Conservation (phyloP, 2,888 invertebrate genomes). For the Perizoma flavofasciatum region DNA sequence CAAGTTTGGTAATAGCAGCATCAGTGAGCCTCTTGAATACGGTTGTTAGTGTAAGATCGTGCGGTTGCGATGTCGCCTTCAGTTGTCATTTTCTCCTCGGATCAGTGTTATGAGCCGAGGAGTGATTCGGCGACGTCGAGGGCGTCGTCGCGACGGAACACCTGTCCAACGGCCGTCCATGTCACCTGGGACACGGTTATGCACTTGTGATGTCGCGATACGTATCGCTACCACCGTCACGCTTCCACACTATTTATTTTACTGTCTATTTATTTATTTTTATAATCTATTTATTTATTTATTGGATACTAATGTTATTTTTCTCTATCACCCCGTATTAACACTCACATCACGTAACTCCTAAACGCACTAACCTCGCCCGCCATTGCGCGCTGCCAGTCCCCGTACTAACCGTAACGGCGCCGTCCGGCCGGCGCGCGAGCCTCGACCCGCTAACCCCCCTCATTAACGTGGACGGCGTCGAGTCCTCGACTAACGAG, state of each 20-base stretch:
- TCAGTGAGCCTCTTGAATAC: not conserved
- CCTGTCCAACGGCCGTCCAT: slow-evolving; percentile 58
- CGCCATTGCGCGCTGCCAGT: slow-evolving; percentile 31
- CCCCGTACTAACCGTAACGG: slow-evolving; percentile 49
- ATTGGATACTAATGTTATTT: slow-evolving; percentile 60
- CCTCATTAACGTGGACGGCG: slow-evolving; percentile 68
- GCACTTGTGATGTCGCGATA: slow-evolving; percentile 48
- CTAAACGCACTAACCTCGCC: slow-evolving; percentile 35
- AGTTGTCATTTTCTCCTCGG: slow-evolving; percentile 54
- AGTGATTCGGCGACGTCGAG: slow-evolving; percentile 50
- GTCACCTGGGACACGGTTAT: slow-evolving; percentile 31
- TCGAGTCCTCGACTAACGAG: slow-evolving; percentile 87
- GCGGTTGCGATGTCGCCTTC: slow-evolving; percentile 44
- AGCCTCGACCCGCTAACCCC: slow-evolving; percentile 64
- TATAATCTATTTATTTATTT: slow-evolving; percentile 52
- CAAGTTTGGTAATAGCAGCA: no score
- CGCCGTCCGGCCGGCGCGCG: slow-evolving; percentile 51
- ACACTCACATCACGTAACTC: slow-evolving; percentile 63
- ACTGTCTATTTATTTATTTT: slow-evolving; percentile 37
- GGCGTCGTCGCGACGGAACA: slow-evolving; percentile 49
- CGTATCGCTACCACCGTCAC: slow-evolving; percentile 39
- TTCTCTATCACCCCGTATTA: slow-evolving; percentile 64
- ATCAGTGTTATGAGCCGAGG: slow-evolving; percentile 59
- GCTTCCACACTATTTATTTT: slow-evolving; percentile 54
- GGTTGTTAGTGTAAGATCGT: slow-evolving; percentile 18